Conservation (phyloP, 2,888 invertebrate species). For the Tricholauxania praeusta region DNA sequence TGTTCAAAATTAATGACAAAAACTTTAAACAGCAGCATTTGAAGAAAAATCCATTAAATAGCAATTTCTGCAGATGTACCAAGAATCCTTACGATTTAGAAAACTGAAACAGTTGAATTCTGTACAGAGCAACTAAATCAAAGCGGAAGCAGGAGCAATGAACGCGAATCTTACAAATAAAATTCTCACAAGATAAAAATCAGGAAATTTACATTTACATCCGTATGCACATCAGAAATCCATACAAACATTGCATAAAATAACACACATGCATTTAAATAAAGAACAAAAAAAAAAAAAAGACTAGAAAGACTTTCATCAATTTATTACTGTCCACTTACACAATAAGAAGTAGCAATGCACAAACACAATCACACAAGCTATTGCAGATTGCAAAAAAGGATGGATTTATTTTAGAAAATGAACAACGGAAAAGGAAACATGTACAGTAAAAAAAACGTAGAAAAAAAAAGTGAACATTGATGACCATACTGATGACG, state of each 20-base stretch:
- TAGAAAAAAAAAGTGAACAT: neutral
- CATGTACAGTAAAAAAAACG: neutral
- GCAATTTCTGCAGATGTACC: no score
- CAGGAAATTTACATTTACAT: neutral
- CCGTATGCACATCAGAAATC: slow-evolving; percentile 35
- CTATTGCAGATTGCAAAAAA: slow-evolving; percentile 7
- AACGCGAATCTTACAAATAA: neutral
- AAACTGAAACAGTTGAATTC: slow-evolving; percentile 14
- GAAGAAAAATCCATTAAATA: no score
- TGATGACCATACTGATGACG: neutral
- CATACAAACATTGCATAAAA: slow-evolving; percentile 48
- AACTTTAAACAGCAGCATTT: no score
- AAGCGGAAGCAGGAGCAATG: slow-evolving; percentile 11
- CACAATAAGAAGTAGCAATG: slow-evolving; percentile 41
- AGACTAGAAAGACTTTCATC: slow-evolving; percentile 54
- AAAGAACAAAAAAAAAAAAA: slow-evolving; percentile 47
- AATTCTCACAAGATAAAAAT: neutral
- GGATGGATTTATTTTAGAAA: slow-evolving; percentile 38
- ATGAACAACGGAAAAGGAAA: slow-evolving; percentile 37
- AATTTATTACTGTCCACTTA: slow-evolving; percentile 61
- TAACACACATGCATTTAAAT: slow-evolving; percentile 40
- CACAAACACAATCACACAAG: neutral
- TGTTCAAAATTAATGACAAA: no score
- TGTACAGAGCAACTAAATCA: slow-evolving; percentile 19
- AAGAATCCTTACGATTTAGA: neutral